phyloP scores from a whole-genome alignment of 2,797 vertebrate species.

The Tragopan temminckii region DNA sequence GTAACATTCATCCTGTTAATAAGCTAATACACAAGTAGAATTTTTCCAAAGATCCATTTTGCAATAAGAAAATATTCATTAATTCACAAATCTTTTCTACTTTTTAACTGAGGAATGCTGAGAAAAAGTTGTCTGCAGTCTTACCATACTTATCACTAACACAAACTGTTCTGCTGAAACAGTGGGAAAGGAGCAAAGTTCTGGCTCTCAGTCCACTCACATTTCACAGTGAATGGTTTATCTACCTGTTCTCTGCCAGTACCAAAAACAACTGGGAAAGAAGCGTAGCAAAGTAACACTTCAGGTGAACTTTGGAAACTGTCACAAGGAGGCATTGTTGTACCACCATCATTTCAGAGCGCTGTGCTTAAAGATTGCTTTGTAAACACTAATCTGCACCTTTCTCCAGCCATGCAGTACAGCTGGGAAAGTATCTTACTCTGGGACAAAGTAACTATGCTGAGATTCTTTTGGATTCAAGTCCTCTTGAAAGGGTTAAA shows the following conservation, averaged over 20 bases:
- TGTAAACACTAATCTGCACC: background rate
- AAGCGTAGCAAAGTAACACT: background rate
- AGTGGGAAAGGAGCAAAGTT: background rate
- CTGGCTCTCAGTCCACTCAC: background rate
- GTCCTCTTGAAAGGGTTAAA: background rate
- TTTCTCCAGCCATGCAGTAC: fast-evolving
- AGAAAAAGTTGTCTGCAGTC: too few relatives aligned
- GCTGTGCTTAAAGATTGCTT: fast-evolving
- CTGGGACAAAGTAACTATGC: background rate
- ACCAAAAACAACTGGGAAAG: background rate
- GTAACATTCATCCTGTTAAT: background rate
- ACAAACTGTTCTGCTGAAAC: background rate
- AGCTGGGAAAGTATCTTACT: background rate
- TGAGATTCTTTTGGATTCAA: background rate
- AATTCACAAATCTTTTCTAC: background rate
- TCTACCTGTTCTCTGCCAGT: background rate
- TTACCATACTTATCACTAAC: background rate
- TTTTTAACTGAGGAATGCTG: background rate
- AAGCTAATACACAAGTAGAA: background rate
- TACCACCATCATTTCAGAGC: background rate
- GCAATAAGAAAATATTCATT: background rate
- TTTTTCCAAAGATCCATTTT: background rate
- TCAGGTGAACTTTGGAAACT: background rate
- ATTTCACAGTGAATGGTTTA: background rate
- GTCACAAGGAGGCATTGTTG: background rate